A percentile compares a stretch with the other conserved stretches of the same genome.
Evolutionary conservation across 2,888 invertebrate genomes (phyloP).

Genomic region (Metacarcinus magister): DNA sequence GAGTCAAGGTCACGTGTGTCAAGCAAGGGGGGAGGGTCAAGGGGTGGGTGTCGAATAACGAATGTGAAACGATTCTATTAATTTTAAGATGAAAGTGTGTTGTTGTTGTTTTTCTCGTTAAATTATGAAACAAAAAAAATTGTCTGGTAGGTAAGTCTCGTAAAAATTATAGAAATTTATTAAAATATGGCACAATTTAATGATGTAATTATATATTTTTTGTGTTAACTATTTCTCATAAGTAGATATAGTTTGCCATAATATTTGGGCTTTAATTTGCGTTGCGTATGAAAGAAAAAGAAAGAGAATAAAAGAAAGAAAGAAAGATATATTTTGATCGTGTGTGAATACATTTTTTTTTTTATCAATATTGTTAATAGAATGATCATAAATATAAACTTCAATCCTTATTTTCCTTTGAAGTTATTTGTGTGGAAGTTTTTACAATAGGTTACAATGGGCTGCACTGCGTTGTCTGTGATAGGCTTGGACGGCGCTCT

Average conservation of each 20-base stretch:
- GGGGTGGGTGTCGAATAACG: neutral
- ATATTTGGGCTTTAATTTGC: conserved; percentile 22
- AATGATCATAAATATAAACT: neutral
- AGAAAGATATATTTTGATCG: neutral
- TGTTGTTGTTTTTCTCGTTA: neutral
- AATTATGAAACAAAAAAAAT: neutral
- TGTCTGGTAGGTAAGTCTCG: neutral
- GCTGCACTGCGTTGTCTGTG: conserved; percentile 46
- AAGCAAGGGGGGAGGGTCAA: neutral
- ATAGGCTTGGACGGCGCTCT: conserved; percentile 26
- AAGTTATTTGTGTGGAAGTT: neutral
- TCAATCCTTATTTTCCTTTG: neutral
- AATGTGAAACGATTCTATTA: neutral
- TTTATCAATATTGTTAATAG: neutral
- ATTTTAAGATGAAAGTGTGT: neutral
- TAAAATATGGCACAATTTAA: neutral
- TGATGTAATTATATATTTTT: neutral
- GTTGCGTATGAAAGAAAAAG: neutral
- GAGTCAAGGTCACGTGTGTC: neutral
- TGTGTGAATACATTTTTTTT: neutral
- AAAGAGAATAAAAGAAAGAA: neutral
- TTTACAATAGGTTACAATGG: neutral
- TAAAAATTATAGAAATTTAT: neutral
- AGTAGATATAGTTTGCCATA: neutral
- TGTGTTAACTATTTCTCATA: neutral